A percentile compares a stretch with the other conserved stretches of the same genome.
Evolutionary conservation across 1,140 invertebrate species (phyloP).

Genomic region (Sminthurides bifidus): DNA sequence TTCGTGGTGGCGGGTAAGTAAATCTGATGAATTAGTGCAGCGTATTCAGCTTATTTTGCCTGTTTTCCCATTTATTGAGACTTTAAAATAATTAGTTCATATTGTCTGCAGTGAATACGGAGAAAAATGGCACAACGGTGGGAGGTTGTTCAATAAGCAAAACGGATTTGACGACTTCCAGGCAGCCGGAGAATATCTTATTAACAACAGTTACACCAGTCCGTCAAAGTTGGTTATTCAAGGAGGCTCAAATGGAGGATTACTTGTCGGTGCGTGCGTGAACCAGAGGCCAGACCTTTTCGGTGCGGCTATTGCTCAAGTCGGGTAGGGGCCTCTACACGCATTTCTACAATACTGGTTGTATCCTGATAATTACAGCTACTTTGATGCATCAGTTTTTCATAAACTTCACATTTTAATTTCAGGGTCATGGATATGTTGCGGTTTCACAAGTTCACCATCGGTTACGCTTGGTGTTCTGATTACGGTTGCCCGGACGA

Average conservation of each 20-base stretch:
- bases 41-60: background rate
- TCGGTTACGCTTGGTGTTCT: slow-evolving; percentile 85
- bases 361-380: slow-evolving; percentile 1
- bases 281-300: slow-evolving; percentile 94
- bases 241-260: slow-evolving; percentile 92
- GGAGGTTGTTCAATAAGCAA: slow-evolving; percentile 84
- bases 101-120: slow-evolving; percentile 75
- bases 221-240: slow-evolving; percentile 68
- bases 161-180: slow-evolving; percentile 97
- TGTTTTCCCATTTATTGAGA: slow-evolving; percentile 13
- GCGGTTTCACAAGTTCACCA: slow-evolving; percentile 95
- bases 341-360: background rate
- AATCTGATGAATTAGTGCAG: background rate
- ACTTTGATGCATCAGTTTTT: background rate
- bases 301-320: slow-evolving; percentile 78
- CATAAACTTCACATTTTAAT: slow-evolving; percentile 28
- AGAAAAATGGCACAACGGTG: slow-evolving; percentile 90
- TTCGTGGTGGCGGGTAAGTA: slow-evolving; percentile 82
- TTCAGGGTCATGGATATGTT: slow-evolving; percentile 92
- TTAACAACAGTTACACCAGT: slow-evolving; percentile 67
- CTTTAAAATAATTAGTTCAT: slow-evolving; percentile 2
- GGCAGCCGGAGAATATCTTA: slow-evolving; percentile 78
- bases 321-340: slow-evolving; percentile 55
- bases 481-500: slow-evolving; percentile 91
- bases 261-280: slow-evolving; percentile 79